Evolutionary conservation across 1,140 invertebrate species (phyloP).

Genomic region (Conopomorpha cramerella): DNA sequence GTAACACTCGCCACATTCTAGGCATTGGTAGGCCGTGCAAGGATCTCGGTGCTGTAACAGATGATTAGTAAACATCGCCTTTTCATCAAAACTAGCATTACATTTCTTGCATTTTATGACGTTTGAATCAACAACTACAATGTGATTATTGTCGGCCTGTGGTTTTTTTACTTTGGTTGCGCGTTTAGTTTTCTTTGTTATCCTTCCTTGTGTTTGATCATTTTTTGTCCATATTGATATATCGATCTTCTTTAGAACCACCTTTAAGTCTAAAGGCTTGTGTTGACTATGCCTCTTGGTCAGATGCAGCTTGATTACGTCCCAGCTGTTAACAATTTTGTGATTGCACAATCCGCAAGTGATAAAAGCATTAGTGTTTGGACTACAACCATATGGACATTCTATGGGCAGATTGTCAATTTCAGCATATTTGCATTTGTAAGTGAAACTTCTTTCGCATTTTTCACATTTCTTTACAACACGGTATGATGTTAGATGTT

Average conservation of each 20-base stretch:
- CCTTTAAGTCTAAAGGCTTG: constrained; percentile 30
- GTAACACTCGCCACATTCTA: constrained; percentile 72
- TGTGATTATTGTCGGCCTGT: too few relatives aligned
- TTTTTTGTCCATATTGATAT: constrained; percentile 14
- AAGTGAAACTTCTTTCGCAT: constrained; percentile 27
- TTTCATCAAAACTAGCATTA: too few relatives aligned
- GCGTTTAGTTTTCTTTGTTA: constrained; percentile 6
- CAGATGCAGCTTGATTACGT: constrained; percentile 34
- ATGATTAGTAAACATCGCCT: too few relatives aligned
- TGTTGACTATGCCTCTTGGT: constrained; percentile 21
- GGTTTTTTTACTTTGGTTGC: constrained; percentile 10
- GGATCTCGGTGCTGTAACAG: constrained; percentile 63
- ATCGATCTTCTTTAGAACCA: constrained; percentile 20
- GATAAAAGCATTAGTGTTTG: constrained; percentile 9
- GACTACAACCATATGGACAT: constrained; percentile 26
- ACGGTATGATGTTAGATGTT: too few relatives aligned
- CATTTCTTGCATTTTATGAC: constrained; percentile 63
- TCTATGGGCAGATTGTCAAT: constrained; percentile 18
- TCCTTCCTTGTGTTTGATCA: too few relatives aligned
- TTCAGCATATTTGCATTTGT: constrained; percentile 22
- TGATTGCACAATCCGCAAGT: constrained; percentile 30
- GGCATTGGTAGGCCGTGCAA: constrained; percentile 65
- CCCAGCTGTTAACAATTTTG: constrained; percentile 25
- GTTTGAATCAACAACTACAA: too few relatives aligned
- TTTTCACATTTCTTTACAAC: constrained; percentile 29